phyloP scores from a whole-genome alignment of 2,888 invertebrate genomes.

The Allophyes oxyacanthae region DNA sequence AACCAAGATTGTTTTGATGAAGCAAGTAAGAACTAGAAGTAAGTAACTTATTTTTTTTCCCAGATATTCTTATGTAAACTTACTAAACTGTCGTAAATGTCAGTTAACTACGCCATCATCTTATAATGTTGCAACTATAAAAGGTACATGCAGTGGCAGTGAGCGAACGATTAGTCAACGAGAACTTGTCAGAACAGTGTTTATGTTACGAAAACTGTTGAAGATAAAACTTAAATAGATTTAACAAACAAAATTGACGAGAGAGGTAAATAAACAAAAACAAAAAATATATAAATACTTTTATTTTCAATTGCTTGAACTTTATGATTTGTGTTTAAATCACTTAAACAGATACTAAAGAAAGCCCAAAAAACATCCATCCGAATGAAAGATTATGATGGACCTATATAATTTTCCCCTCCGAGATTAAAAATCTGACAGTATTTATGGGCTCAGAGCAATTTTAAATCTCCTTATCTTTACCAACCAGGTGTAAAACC shows the following conservation, averaged over 20 bases:
- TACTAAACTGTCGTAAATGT: too few relatives aligned
- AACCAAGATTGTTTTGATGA: too few relatives aligned
- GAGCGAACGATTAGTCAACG: constrained; percentile 19
- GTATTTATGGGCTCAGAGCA: constrained; percentile 60
- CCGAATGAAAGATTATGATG: constrained; percentile 22
- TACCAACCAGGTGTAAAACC: constrained; percentile 77
- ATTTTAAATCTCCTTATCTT: constrained; percentile 76
- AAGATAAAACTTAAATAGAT: neutral
- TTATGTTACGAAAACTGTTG: constrained; percentile 13
- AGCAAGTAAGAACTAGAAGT: too few relatives aligned
- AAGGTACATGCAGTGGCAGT: constrained; percentile 11
- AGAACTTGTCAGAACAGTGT: constrained; percentile 16
- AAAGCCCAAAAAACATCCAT: constrained; percentile 11
- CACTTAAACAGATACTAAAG: neutral
- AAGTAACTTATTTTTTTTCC: too few relatives aligned
- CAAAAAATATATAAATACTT: neutral
- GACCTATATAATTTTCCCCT: constrained; percentile 40
- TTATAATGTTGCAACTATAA: constrained; percentile 23
- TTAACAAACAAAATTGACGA: neutral
- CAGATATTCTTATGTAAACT: too few relatives aligned
- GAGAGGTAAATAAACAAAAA: neutral
- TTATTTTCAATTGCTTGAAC: neutral
- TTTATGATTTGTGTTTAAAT: neutral
- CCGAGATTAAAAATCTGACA: constrained; percentile 57
- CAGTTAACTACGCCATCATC: constrained; percentile 10